Conservation (phyloP, 2,888 invertebrate genomes). For the Chydorus sphaericus region DNA sequence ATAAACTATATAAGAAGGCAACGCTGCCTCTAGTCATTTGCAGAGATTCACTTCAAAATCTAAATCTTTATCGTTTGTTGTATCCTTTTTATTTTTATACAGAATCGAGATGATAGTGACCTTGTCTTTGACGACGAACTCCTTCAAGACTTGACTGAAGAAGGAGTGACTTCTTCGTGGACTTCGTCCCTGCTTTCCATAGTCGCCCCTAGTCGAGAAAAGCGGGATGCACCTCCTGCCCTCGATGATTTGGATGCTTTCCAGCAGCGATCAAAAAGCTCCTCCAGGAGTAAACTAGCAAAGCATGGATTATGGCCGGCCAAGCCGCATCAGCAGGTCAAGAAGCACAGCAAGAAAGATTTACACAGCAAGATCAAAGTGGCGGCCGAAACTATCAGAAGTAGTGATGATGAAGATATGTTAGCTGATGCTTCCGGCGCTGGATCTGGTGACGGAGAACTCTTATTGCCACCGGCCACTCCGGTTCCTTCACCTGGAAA, state of each 20-base stretch:
- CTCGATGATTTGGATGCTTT: neutral
- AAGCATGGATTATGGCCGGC: neutral
- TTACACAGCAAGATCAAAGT: neutral
- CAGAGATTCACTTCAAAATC: too few species aligned
- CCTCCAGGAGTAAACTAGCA: neutral
- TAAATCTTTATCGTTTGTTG: too few species aligned
- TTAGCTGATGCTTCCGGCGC: neutral
- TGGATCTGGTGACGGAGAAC: conserved; percentile 1
- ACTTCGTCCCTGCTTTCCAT: too few species aligned
- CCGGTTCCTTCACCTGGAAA: neutral
- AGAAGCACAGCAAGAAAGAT: neutral
- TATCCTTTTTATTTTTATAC: too few species aligned
- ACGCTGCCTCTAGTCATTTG: too few species aligned
- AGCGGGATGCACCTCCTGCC: neutral
- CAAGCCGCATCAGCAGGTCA: neutral
- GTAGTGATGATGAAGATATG: neutral
- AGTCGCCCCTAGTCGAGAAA: neutral
- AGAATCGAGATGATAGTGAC: conserved; percentile 16
- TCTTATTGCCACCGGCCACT: neutral
- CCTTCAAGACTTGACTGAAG: neutral
- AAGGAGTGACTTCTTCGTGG: neutral
- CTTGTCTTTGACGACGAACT: conserved; percentile 19
- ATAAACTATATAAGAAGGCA: too few species aligned
- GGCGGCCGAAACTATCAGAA: neutral
- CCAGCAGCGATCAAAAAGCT: neutral